A percentile compares a stretch with the other conserved stretches of the same genome.
phyloP scores from a whole-genome alignment of 2,113 vertebrate species.

The Proteles cristata region DNA sequence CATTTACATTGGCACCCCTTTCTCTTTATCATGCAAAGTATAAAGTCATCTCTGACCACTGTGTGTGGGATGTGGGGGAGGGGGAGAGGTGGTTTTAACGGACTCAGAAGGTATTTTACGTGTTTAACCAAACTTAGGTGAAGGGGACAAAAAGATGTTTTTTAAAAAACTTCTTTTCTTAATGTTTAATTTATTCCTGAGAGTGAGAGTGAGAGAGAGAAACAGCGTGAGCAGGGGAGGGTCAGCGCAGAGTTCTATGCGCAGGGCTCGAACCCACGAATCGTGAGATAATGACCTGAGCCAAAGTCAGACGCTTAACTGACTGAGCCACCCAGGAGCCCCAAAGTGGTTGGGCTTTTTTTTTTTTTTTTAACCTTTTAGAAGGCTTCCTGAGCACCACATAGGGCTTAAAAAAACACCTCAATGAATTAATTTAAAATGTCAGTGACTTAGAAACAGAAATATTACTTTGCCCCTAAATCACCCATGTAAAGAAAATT shows the following conservation, averaged over 20 bases:
- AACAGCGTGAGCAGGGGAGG: too few species aligned
- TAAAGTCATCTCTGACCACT: background rate
- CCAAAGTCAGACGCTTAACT: too few species aligned
- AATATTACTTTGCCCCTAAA: slow-evolving; percentile 40
- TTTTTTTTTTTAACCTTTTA: background rate
- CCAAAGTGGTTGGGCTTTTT: too few species aligned
- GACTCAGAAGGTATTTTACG: background rate
- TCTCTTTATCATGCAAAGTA: background rate
- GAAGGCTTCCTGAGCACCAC: slow-evolving; percentile 33
- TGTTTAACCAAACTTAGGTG: slow-evolving; percentile 8
- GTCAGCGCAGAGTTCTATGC: too few species aligned
- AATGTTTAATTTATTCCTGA: too few species aligned
- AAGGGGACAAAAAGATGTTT: background rate
- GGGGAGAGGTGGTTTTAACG: background rate
- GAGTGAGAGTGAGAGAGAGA: too few species aligned
- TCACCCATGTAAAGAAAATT: slow-evolving; percentile 60
- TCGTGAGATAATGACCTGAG: too few species aligned
- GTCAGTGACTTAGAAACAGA: slow-evolving; percentile 33
- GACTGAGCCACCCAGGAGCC: too few species aligned
- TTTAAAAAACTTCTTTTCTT: too few species aligned
- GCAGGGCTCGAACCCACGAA: too few species aligned
- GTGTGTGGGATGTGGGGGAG: accelerated
- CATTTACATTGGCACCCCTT: background rate
- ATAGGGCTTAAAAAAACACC: background rate
- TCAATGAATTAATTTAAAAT: slow-evolving; percentile 58